Conservation (phyloP, 2,888 invertebrate species). For the Ecliptopera silaceata region DNA sequence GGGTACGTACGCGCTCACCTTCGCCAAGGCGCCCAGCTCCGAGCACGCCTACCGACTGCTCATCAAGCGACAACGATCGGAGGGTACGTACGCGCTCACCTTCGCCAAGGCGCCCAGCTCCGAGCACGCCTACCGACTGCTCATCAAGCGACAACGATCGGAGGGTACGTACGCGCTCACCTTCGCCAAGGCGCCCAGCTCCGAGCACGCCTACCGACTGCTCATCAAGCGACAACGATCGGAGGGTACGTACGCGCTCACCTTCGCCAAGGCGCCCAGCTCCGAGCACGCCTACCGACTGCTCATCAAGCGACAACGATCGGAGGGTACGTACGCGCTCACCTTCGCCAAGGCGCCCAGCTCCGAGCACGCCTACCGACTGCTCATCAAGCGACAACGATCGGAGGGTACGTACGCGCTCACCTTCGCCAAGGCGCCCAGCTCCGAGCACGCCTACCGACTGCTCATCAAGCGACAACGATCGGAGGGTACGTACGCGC, state of each 20-base stretch:
- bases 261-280: conserved; percentile 91
- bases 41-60: conserved; percentile 92
- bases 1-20: conserved; percentile 93
- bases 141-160: conserved; percentile 83
- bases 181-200: conserved; percentile 91
- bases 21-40: conserved; percentile 92
- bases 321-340: conserved; percentile 94
- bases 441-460: conserved; percentile 91
- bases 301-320: conserved; percentile 83
- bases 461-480: conserved; percentile 85
- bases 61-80: conserved; percentile 80
- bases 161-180: conserved; percentile 94
- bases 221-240: conserved; percentile 83
- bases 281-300: conserved; percentile 92
- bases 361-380: conserved; percentile 91
- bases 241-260: conserved; percentile 94
- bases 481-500: conserved; percentile 92
- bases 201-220: conserved; percentile 91
- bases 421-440: conserved; percentile 91
- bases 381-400: conserved; percentile 84
- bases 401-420: conserved; percentile 94
- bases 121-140: conserved; percentile 90
- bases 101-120: conserved; percentile 92
- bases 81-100: conserved; percentile 93
- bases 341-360: conserved; percentile 92